phyloP scores from a whole-genome alignment of 2,888 invertebrate genomes.

The Craniophora ligustri region DNA sequence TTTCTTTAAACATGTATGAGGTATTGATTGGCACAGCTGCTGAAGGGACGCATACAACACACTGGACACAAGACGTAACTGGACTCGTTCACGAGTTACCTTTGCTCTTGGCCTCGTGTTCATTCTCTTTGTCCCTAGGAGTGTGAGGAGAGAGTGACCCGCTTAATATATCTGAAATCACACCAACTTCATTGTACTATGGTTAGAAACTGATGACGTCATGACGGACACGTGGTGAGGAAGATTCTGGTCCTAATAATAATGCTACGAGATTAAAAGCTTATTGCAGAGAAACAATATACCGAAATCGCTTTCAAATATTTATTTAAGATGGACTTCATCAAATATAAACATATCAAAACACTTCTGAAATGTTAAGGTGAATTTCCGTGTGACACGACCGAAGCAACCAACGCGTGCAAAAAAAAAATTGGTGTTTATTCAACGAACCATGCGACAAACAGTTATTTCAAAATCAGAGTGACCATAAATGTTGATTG shows the following conservation, averaged over 20 bases:
- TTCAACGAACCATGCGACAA: no score
- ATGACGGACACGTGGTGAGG: background rate
- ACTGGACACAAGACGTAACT: conserved; percentile 57
- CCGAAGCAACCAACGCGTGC: no score
- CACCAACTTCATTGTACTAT: conserved; percentile 56
- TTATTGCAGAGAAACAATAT: background rate
- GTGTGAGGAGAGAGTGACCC: conserved; percentile 90
- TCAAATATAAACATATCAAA: no score
- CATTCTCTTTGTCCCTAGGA: conserved; percentile 91
- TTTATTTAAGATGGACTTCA: no score
- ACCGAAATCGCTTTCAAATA: no score
- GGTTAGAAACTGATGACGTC: conserved; percentile 15
- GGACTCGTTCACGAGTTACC: conserved; percentile 84
- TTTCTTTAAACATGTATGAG: background rate
- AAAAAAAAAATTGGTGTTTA: no score
- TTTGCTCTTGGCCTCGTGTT: conserved; percentile 93
- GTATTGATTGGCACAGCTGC: conserved; percentile 58
- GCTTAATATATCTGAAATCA: conserved; percentile 92
- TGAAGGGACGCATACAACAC: conserved; percentile 66
- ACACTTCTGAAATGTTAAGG: no score
- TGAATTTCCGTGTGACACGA: no score
- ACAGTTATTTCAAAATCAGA: no score
- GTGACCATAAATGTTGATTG: no score
- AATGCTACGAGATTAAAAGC: background rate
- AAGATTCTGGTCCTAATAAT: background rate